A percentile compares a stretch with the other conserved stretches of the same genome.
Conservation (phyloP, 1,140 invertebrate species). For the Drosophila takahashii region DNA sequence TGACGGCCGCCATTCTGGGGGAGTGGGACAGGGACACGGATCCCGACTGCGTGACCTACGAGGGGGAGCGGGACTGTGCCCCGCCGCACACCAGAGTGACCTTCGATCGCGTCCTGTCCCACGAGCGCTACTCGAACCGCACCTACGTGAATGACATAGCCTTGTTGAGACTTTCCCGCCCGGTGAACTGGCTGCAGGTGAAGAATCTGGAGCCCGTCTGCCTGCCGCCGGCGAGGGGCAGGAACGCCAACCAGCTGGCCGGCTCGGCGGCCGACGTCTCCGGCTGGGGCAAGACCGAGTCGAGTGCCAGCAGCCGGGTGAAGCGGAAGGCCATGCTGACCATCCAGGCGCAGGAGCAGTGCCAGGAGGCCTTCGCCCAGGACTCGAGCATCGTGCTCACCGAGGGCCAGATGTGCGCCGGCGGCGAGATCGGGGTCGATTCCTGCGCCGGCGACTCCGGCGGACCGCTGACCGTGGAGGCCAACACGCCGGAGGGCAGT, state of each 20-base stretch:
- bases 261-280: constrained; percentile 88
- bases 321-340: constrained; percentile 62
- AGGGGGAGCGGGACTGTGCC: constrained; percentile 82
- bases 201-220: constrained; percentile 89
- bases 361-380: constrained; percentile 28
- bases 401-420: constrained; percentile 64
- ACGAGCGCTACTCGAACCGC: constrained; percentile 22
- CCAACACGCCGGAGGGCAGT: constrained; percentile 28
- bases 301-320: constrained; percentile 48
- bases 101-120: constrained; percentile 84
- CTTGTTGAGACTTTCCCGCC: constrained; percentile 88
- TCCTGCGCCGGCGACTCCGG: constrained; percentile 74
- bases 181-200: constrained; percentile 84
- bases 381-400: background rate
- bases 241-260: constrained; percentile 82
- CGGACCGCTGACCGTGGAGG: constrained; percentile 63
- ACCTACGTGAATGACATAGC: constrained; percentile 89
- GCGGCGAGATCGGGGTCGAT: constrained; percentile 53
- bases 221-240: constrained; percentile 86
- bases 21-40: constrained; percentile 72
- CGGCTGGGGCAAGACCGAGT: constrained; percentile 92
- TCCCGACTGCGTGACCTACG: constrained; percentile 63
- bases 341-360: constrained; percentile 41
- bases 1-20: constrained; percentile 76
- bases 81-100: constrained; percentile 86